phyloP scores from a whole-genome alignment of 35 echinoderm and acorn worm species.

The Apostichopus japonicus region DNA sequence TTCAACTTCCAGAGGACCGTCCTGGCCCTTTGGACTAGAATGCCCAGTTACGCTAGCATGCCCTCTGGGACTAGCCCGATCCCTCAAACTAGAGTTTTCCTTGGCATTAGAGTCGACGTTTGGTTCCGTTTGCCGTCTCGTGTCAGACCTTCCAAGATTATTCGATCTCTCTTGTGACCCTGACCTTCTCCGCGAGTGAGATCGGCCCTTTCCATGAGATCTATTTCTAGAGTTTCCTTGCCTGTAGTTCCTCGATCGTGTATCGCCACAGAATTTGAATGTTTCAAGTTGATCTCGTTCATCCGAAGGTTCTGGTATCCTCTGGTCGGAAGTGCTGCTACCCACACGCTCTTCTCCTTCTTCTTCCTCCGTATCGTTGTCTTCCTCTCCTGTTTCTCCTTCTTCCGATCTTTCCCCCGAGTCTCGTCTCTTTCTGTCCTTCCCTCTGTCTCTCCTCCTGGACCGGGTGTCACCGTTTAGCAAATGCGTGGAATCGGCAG shows the following conservation, averaged over 20 bases:
- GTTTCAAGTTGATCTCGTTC: conserved; percentile 3
- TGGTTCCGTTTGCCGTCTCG: conserved; percentile 2
- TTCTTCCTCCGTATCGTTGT: background rate
- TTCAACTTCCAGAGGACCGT: background rate
- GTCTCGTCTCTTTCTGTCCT: background rate
- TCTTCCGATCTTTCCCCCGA: background rate
- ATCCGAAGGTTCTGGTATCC: background rate
- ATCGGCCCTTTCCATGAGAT: background rate
- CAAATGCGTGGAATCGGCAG: conserved; percentile 35
- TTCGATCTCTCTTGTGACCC: conserved; percentile 3
- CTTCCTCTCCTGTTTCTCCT: background rate
- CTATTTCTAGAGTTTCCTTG: conserved; percentile 12
- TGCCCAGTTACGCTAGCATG: background rate
- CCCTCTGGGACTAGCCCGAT: background rate
- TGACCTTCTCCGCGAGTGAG: conserved; percentile 8
- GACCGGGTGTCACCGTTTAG: background rate
- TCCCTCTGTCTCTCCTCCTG: background rate
- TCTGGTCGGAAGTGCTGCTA: background rate
- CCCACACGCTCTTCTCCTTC: conserved; percentile 19
- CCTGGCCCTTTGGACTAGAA: conserved; percentile 9
- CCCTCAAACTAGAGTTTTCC: conserved; percentile 8
- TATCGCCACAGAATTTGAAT: conserved; percentile 49
- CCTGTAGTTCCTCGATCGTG: conserved; percentile 41
- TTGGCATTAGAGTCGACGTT: background rate
- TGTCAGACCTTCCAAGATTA: background rate